Evolutionary conservation across 2,797 vertebrate species (phyloP).

Genomic region (Anabas testudineus): DNA sequence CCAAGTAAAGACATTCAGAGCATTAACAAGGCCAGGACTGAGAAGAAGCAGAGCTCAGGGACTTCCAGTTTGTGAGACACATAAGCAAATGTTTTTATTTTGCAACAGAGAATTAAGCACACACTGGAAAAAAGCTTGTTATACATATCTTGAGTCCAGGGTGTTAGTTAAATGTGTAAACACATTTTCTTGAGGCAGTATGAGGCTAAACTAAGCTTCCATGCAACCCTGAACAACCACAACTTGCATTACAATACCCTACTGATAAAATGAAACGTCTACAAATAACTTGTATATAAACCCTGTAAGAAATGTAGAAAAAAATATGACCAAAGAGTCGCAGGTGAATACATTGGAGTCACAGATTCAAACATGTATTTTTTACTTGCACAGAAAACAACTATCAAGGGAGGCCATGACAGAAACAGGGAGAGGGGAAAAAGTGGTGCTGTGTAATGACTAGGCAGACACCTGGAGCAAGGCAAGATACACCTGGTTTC

Average conservation of each 20-base stretch:
- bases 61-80: constrained; percentile 39
- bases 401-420: constrained; percentile 53
- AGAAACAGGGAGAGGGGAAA: constrained; percentile 66
- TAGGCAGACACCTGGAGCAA: constrained; percentile 77
- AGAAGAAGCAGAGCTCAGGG: constrained; percentile 20
- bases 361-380: constrained; percentile 29
- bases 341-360: constrained; percentile 26
- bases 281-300: constrained; percentile 30
- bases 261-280: too few species aligned
- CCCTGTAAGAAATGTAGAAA: constrained; percentile 23
- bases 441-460: constrained; percentile 71
- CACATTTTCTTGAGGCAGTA: constrained; percentile 18
- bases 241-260: constrained; percentile 11
- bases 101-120: constrained; percentile 22
- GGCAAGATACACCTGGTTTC: constrained; percentile 76
- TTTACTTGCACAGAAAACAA: constrained; percentile 65
- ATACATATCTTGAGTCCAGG: constrained; percentile 8
- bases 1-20: constrained; percentile 46
- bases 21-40: constrained; percentile 6
- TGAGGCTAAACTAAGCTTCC: constrained; percentile 25
- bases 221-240: constrained; percentile 5
- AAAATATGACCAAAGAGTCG: constrained; percentile 41
- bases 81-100: constrained; percentile 51
- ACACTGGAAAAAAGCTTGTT: constrained; percentile 19
- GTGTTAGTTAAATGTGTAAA: constrained; percentile 33